Percentiles rank a stretch among this genome's conserved stretches.
phyloP scores from a whole-genome alignment of 2,888 invertebrate species.

The Hypomecis atomaria region DNA sequence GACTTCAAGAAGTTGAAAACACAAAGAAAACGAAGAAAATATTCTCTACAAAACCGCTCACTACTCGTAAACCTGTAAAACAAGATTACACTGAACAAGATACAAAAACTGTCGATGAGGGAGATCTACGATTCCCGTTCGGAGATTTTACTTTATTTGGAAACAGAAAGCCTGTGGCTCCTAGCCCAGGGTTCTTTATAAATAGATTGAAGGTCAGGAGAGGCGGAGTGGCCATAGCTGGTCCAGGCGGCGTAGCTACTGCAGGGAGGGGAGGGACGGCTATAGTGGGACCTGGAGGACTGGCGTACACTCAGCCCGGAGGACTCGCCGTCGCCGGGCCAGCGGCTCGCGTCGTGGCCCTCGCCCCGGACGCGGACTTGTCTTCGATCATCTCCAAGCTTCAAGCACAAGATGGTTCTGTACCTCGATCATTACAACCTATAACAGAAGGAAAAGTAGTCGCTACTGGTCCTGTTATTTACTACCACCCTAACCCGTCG shows the following conservation, averaged over 20 bases:
- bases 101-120: slow-evolving; percentile 52
- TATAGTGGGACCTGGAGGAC: slow-evolving; percentile 91
- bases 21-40: slow-evolving; percentile 59
- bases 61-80: slow-evolving; percentile 57
- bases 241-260: slow-evolving; percentile 92
- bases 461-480: slow-evolving; percentile 90
- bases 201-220: slow-evolving; percentile 88
- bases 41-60: slow-evolving; percentile 52
- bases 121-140: slow-evolving; percentile 46
- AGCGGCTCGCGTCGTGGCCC: slow-evolving; percentile 88
- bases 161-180: slow-evolving; percentile 58
- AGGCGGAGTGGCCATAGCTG: slow-evolving; percentile 92
- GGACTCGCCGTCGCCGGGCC: slow-evolving; percentile 91
- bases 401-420: slow-evolving; percentile 69
- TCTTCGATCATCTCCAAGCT: slow-evolving; percentile 78
- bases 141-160: slow-evolving; percentile 42
- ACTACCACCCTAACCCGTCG: slow-evolving; percentile 82
- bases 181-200: slow-evolving; percentile 87
- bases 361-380: slow-evolving; percentile 86
- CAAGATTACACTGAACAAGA: slow-evolving; percentile 50
- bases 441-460: slow-evolving; percentile 88
- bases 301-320: slow-evolving; percentile 90
- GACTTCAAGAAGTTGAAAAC: slow-evolving; percentile 53
- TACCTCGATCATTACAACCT: slow-evolving; percentile 72
- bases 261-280: slow-evolving; percentile 92